Evolutionary conservation across 1,140 invertebrate species (phyloP).

Genomic region (Galendromus occidentalis): DNA sequence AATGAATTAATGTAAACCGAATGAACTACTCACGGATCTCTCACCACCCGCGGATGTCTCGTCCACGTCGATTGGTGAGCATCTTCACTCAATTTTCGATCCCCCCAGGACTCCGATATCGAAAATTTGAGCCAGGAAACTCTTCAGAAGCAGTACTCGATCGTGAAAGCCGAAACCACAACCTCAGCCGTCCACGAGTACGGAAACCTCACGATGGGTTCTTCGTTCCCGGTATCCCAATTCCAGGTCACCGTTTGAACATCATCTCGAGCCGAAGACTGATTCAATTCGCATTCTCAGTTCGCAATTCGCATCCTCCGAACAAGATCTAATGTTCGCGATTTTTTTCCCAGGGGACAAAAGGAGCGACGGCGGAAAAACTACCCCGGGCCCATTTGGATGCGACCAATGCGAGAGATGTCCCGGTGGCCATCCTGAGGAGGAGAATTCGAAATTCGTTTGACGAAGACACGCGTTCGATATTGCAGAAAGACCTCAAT

Average conservation of each 20-base stretch:
- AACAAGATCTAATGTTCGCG: not conserved
- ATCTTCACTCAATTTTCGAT: not conserved
- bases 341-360: not conserved
- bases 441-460: slow-evolving; percentile 20
- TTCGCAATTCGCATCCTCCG: not conserved
- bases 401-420: slow-evolving; percentile 27
- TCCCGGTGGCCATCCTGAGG: slow-evolving; percentile 26
- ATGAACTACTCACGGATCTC: not conserved
- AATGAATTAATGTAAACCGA: not conserved
- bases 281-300: not conserved
- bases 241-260: not conserved
- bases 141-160: slow-evolving; percentile 35
- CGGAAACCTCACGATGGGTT: slow-evolving; percentile 30
- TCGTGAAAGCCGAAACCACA: slow-evolving; percentile 38
- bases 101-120: slow-evolving; percentile 20
- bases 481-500: not conserved
- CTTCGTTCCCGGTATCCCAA: not conserved
- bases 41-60: not conserved
- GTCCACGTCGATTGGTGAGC: not conserved
- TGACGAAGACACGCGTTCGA: not conserved
- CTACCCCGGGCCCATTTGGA: slow-evolving; percentile 22
- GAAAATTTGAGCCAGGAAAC: slow-evolving; percentile 35
- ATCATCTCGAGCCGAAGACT: not conserved
- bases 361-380: not conserved
- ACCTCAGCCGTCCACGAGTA: slow-evolving; percentile 39